phyloP scores from a whole-genome alignment of 2,797 vertebrate species.

The Syndactyla subalaris region DNA sequence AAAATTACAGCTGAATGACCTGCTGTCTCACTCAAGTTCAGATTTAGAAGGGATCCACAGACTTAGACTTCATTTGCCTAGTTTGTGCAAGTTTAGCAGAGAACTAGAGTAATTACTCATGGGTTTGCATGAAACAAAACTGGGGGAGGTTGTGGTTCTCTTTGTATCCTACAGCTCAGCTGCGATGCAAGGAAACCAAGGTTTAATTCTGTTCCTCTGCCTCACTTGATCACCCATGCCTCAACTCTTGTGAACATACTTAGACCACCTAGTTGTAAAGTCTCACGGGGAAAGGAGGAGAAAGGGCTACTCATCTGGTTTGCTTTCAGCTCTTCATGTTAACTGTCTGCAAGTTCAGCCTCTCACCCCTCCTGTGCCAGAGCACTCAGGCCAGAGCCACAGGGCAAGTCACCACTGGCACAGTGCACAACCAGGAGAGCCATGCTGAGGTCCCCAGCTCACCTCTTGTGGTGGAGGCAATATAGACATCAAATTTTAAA shows the following conservation, averaged over 20 bases:
- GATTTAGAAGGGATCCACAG: neutral
- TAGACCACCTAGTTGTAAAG: neutral
- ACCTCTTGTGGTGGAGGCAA: neutral
- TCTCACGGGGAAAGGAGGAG: neutral
- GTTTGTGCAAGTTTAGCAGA: neutral
- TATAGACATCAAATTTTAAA: neutral
- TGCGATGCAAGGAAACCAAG: neutral
- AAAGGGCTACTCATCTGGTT: neutral
- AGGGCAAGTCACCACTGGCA: neutral
- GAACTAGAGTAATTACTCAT: neutral
- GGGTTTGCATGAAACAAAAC: constrained; percentile 10
- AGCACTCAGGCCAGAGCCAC: too few species aligned
- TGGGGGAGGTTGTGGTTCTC: neutral
- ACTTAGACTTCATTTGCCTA: neutral
- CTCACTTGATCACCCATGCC: neutral
- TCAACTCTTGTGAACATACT: neutral
- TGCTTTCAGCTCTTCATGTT: neutral
- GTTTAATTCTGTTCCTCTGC: neutral
- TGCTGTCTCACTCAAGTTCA: neutral
- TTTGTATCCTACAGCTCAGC: neutral
- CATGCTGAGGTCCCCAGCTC: neutral
- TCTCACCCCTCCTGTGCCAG: neutral
- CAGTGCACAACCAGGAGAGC: neutral
- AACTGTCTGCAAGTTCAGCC: neutral
- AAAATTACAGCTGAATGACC: neutral